Percentiles rank a stretch among this genome's conserved stretches.
phyloP scores from a whole-genome alignment of 1,140 invertebrate genomes.

The Lepidurus couesii region DNA sequence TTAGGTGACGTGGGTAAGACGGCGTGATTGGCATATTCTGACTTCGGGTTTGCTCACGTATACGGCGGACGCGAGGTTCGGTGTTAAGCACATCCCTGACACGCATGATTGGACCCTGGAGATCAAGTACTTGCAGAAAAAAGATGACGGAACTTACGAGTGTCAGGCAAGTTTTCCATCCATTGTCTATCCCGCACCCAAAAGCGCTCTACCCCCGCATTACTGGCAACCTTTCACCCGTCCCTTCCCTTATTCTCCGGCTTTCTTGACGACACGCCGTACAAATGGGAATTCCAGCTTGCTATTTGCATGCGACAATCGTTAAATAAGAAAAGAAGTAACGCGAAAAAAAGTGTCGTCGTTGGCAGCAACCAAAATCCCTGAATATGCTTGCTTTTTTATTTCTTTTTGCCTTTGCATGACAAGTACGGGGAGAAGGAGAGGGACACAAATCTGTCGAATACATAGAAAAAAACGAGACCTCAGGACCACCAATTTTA shows the following conservation, averaged over 20 bases:
- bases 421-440: background rate
- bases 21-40: constrained; percentile 85
- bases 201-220: no score
- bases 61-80: constrained; percentile 85
- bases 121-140: constrained; percentile 85
- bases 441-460: background rate
- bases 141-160: constrained; percentile 89
- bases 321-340: no score
- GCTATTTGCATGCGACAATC: no score
- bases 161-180: constrained; percentile 68
- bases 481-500: background rate
- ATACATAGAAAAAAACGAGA: background rate
- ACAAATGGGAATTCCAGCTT: no score
- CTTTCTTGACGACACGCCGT: no score
- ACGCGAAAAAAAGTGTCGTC: no score
- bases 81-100: constrained; percentile 62
- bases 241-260: no score
- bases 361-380: no score
- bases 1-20: constrained; percentile 83
- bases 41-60: constrained; percentile 82
- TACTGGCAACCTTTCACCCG: no score
- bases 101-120: constrained; percentile 83
- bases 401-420: constrained; percentile 5
- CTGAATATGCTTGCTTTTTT: background rate
- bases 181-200: no score